Base-by-base conservation (phyloP, 2,888 invertebrate genomes). In the Criorhina ranunculi region DNA sequence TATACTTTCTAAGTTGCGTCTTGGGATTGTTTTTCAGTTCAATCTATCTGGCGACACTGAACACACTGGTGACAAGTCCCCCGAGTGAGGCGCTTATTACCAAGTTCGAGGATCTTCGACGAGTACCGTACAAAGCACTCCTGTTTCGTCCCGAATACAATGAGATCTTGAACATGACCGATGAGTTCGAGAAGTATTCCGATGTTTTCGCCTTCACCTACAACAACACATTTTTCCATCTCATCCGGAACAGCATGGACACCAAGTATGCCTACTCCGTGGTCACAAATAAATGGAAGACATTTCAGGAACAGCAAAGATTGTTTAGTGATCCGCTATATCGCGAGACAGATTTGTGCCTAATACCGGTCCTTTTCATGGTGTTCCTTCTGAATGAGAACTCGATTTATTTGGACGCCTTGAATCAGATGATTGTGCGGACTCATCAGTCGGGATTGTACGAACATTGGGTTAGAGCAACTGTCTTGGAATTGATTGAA, bases 21-120 rank as follows among this genome's bases (percentile, higher is more conserved):
- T 9, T 69, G 46, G 77, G 77, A 0, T 6, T 77, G n/a, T 69
- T 69, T 6, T 77, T 77, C 29, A 77, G 42, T 31, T 31, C 53
- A 8, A 53, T 60, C 8, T 77, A 77, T 9, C 31, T 69, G 12
- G 77, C 77, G 11, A 60, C 51, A 2, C 53, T 77, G 1, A 77
- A 77, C 5, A 60, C 44, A 1, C 44, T 77, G 1, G 67, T 69
- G 0, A 69, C 77, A 1, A 53, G 44, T 53, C 60, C 77, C 0
- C 69, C 77, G 2, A 77, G 15, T n/a, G 69, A 77, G 6, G 6
- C 53, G 0, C 15, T 42, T 3, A 46, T 77, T 0, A 24, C 42
- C n/a, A 29, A 8, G 7, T 60, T 69, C 12, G 69, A 69, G 4
- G 77, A 77, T 44, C 12, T 77, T 11, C 77, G 62, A 2, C 33